Conservation (phyloP, 1,140 invertebrate species). For the Drosophila parvula region DNA sequence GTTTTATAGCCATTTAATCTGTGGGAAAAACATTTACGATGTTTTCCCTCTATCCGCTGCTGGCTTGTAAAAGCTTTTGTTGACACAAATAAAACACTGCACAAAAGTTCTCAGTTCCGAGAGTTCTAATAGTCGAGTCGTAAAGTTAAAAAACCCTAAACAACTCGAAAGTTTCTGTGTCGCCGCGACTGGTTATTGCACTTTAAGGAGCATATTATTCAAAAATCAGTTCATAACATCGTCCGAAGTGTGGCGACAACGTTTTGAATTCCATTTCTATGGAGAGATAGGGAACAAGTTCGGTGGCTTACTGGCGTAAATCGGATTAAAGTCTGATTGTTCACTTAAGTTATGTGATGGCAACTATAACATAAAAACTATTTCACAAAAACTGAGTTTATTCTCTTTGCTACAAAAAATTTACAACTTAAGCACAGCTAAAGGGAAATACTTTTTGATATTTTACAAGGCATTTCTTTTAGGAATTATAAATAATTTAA, state of each 20-base stretch:
- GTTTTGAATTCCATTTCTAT: conserved; percentile 12
- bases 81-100: conserved; percentile 58
- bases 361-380: conserved; percentile 10
- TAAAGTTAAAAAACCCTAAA: conserved; percentile 58
- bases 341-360: conserved; percentile 18
- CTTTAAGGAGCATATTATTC: conserved; percentile 45
- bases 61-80: conserved; percentile 26
- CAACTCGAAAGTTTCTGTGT: conserved; percentile 61
- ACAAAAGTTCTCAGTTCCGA: conserved; percentile 34
- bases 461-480: not conserved
- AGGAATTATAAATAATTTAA: too few relatives aligned
- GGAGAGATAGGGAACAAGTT: conserved; percentile 11
- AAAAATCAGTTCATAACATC: conserved; percentile 39
- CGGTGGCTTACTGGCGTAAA: conserved; percentile 17
- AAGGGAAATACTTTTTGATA: not conserved
- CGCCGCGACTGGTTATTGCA: conserved; percentile 37
- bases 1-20: conserved; percentile 52
- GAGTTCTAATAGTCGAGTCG: conserved; percentile 57
- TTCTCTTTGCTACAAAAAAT: conserved; percentile 1
- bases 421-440: too few relatives aligned
- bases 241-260: conserved; percentile 15
- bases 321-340: conserved; percentile 38
- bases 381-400: not conserved
- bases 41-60: conserved; percentile 30
- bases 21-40: conserved; percentile 60